These are phyloP conservation scores for Epinotia demarniana DNA, from an alignment of 2,888 invertebrate genomes.

Conservation along the genomic window DNA sequence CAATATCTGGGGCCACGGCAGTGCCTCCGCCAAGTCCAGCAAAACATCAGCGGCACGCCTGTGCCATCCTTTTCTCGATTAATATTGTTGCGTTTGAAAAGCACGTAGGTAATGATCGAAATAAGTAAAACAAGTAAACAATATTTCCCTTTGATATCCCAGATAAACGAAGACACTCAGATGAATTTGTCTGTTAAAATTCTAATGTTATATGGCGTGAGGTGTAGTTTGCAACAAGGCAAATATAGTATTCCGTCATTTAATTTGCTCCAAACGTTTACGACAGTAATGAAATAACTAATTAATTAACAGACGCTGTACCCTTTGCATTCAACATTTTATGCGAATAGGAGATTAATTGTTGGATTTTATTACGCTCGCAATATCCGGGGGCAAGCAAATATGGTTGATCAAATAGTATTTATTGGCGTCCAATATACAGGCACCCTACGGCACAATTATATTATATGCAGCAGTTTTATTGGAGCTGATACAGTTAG, in stretches of 20 bases:
- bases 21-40: too few relatives aligned
- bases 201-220: too few relatives aligned
- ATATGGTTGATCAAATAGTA: slow-evolving; percentile 9
- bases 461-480: slow-evolving; percentile 7
- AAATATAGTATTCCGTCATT: neutral
- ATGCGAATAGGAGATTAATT: slow-evolving; percentile 11
- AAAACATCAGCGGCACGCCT: too few relatives aligned
- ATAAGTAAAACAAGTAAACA: too few relatives aligned
- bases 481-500: neutral
- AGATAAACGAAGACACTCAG: too few relatives aligned
- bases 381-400: slow-evolving; percentile 21
- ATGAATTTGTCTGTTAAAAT: too few relatives aligned
- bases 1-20: too few relatives aligned
- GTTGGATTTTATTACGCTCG: neutral
- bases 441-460: neutral
- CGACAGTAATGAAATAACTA: neutral
- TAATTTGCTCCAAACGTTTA: neutral
- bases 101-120: too few relatives aligned
- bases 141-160: too few relatives aligned
- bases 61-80: too few relatives aligned
- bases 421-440: slow-evolving; percentile 5
- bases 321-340: slow-evolving; percentile 11
- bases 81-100: too few relatives aligned
- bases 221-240: neutral
- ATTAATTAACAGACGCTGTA: slow-evolving; percentile 2